Conservation (phyloP, 2,888 invertebrate species). For the Augiades crinisus region DNA sequence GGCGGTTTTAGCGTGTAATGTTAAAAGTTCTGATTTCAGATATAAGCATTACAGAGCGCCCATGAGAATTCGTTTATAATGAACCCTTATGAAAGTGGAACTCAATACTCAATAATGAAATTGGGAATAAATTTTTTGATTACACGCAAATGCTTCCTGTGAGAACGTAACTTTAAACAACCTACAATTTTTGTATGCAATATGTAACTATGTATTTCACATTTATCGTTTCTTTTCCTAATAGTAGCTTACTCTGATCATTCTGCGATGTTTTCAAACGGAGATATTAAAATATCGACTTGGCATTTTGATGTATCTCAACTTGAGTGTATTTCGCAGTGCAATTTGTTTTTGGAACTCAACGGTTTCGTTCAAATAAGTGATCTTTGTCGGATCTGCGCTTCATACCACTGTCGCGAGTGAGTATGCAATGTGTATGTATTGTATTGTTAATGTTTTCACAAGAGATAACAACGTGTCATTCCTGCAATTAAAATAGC, state of each 20-base stretch:
- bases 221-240: not conserved
- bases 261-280: not conserved
- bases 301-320: slow-evolving; percentile 20
- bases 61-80: too few species aligned
- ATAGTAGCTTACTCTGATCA: not conserved
- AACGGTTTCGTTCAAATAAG: not conserved
- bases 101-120: too few species aligned
- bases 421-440: slow-evolving; percentile 16
- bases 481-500: too few species aligned
- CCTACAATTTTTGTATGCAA: too few species aligned
- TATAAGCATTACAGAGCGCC: too few species aligned
- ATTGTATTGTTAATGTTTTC: not conserved
- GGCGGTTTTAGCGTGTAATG: too few species aligned
- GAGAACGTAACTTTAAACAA: too few species aligned
- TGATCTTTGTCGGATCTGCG: not conserved
- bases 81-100: too few species aligned
- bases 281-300: slow-evolving; percentile 23
- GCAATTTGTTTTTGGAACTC: not conserved
- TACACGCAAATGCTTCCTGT: too few species aligned
- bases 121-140: too few species aligned
- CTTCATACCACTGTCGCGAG: slow-evolving; percentile 16
- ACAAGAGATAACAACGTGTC: not conserved
- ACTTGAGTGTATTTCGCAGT: not conserved
- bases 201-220: not conserved
- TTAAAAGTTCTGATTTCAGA: too few species aligned